Percentiles rank a stretch among this genome's conserved stretches.
phyloP scores from a whole-genome alignment of 2,888 invertebrate genomes.

The Microchrysa polita region DNA sequence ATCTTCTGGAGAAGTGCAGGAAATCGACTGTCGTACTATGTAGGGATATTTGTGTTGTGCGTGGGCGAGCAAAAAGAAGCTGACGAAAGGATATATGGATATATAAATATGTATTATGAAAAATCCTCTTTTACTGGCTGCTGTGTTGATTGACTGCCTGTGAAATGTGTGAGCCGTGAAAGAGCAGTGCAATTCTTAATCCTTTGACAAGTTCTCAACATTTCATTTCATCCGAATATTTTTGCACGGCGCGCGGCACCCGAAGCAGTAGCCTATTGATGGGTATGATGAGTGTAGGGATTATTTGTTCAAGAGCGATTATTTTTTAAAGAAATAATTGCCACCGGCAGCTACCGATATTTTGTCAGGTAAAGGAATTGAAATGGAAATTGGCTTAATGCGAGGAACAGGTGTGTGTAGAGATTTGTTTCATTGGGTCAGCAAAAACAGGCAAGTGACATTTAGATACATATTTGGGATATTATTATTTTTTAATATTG shows the following conservation, averaged over 20 bases:
- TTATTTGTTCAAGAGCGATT: constrained; percentile 29
- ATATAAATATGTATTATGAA: too few relatives aligned
- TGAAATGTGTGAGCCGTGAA: constrained; percentile 36
- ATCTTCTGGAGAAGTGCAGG: constrained; percentile 7
- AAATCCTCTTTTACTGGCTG: neutral
- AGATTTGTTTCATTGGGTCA: neutral
- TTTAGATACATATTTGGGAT: too few relatives aligned
- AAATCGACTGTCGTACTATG: constrained; percentile 16
- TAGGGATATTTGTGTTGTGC: neutral
- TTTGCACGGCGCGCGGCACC: neutral
- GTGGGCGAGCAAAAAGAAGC: neutral
- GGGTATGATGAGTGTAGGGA: constrained; percentile 11
- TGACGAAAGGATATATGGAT: constrained; percentile 22
- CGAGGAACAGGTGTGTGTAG: constrained; percentile 21
- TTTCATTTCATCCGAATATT: constrained; percentile 7
- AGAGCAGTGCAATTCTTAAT: constrained; percentile 46
- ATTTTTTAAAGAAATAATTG: constrained; percentile 30
- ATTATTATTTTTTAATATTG: too few relatives aligned
- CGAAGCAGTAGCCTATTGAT: neutral
- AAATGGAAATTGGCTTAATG: constrained; percentile 1
- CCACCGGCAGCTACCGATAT: constrained; percentile 23
- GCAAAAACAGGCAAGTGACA: too few relatives aligned
- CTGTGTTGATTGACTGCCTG: constrained; percentile 23
- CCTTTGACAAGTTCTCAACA: constrained; percentile 45
- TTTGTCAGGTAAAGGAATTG: neutral